phyloP scores from a whole-genome alignment of 2,888 invertebrate species.

The Amphiduros pacificus region DNA sequence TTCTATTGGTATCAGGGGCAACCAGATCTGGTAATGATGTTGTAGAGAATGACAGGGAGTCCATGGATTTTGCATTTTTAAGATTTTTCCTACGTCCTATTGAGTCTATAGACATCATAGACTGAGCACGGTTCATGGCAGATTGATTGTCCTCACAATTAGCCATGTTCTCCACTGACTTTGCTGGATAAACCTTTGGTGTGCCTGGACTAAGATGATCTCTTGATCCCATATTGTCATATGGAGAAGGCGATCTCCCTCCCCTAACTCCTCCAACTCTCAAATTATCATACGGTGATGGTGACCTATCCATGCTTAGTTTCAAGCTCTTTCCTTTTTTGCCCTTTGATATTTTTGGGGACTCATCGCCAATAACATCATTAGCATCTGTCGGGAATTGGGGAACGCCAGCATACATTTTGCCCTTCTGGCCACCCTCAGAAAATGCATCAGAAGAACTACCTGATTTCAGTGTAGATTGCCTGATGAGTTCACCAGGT shows the following conservation, averaged over 20 bases:
- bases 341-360: not conserved
- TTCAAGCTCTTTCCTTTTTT: not conserved
- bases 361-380: not conserved
- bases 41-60: conserved; percentile 16
- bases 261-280: not conserved
- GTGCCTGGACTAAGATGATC: not conserved
- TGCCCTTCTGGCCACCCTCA: not conserved
- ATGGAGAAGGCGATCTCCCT: conserved; percentile 24
- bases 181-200: not conserved
- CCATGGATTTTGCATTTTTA: conserved; percentile 20
- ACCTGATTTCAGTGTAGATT: no score
- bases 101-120: conserved; percentile 16
- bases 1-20: conserved; percentile 12
- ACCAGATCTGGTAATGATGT: conserved; percentile 28
- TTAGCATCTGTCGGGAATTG: not conserved
- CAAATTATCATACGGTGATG: conserved; percentile 29
- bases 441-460: conserved; percentile 44
- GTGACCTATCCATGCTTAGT: conserved; percentile 17
- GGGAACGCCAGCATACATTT: not conserved
- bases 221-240: conserved; percentile 15
- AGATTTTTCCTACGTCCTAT: conserved; percentile 8
- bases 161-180: not conserved
- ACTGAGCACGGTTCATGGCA: conserved; percentile 11
- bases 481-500: not conserved
- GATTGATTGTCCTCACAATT: not conserved